Conservation (phyloP, 2,113 vertebrate genomes). For the Raja brachyura region DNA sequence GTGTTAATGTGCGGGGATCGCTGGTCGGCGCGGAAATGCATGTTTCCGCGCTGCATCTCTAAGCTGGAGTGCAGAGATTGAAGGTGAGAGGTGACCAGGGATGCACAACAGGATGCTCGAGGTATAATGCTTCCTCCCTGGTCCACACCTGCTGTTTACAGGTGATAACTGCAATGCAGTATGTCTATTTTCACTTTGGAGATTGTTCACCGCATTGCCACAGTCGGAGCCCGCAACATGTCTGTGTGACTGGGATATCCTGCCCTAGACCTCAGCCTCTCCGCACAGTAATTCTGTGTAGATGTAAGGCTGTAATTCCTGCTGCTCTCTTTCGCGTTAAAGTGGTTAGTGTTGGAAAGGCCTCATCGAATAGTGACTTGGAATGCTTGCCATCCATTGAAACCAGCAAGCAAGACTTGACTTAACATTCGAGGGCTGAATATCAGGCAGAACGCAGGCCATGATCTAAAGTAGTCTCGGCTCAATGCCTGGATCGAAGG, state of each 20-base stretch:
- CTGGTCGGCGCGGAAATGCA: too few relatives aligned
- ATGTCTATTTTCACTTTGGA: not conserved
- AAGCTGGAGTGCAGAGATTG: too few relatives aligned
- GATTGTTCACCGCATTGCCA: not conserved
- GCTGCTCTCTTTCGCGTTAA: not conserved
- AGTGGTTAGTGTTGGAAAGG: not conserved
- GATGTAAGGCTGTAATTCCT: too few relatives aligned
- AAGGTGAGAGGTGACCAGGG: too few relatives aligned
- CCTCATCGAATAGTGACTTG: conserved; percentile 5
- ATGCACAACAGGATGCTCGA: not conserved
- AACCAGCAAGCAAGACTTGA: not conserved
- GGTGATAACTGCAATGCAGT: not conserved
- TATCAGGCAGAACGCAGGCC: not conserved
- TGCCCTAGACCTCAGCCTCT: too few relatives aligned
- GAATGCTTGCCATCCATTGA: not conserved
- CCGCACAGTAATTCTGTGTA: too few relatives aligned
- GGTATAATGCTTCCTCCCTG: not conserved
- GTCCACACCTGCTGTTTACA: not conserved
- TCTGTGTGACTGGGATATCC: too few relatives aligned
- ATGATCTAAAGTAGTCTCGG: not conserved
- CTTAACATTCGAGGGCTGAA: not conserved
- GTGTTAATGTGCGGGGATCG: too few relatives aligned
- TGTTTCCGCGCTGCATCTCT: too few relatives aligned
- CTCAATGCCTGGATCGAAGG: not conserved
- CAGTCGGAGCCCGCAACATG: not conserved